These are phyloP conservation scores for Oreohelix idahoensis DNA, from an alignment of 1,140 invertebrate genomes.

Conservation along the genomic window DNA sequence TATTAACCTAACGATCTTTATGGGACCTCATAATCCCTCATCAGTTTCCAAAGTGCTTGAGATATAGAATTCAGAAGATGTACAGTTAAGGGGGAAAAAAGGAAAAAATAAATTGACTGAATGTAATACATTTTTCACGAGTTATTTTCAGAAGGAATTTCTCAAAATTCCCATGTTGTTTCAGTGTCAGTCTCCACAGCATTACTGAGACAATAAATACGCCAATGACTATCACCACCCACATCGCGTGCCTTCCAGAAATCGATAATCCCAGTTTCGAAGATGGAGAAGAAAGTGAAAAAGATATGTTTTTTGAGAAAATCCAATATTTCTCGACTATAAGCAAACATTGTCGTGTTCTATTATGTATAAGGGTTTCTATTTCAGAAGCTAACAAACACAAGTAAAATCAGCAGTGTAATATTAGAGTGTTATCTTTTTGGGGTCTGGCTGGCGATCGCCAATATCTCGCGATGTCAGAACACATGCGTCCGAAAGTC, in stretches of 20 bases:
- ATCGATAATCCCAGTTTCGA: background rate
- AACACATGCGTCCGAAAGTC: conserved; percentile 7
- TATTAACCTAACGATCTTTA: too few species aligned
- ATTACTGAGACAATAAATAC: background rate
- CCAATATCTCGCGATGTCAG: background rate
- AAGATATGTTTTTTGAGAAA: background rate
- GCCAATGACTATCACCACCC: background rate
- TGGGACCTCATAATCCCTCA: too few species aligned
- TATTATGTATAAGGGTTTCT: conserved; percentile 1
- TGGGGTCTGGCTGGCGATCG: background rate
- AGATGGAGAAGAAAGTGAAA: background rate
- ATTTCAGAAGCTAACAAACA: background rate
- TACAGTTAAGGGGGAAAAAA: too few species aligned
- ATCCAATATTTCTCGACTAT: conserved; percentile 3
- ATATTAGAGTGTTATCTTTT: background rate
- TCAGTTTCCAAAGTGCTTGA: too few species aligned
- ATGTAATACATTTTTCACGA: too few species aligned
- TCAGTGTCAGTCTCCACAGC: background rate
- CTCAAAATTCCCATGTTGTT: background rate
- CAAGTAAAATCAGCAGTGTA: background rate
- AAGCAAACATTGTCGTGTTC: background rate
- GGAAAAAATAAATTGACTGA: too few species aligned
- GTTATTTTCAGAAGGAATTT: too few species aligned
- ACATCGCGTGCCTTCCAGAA: background rate
- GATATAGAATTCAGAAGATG: too few species aligned